A percentile compares a stretch with the other conserved stretches of the same genome.
These are phyloP conservation scores for Danio albolineatus DNA, from an alignment of 2,797 vertebrate genomes.

Conservation along the genomic window DNA sequence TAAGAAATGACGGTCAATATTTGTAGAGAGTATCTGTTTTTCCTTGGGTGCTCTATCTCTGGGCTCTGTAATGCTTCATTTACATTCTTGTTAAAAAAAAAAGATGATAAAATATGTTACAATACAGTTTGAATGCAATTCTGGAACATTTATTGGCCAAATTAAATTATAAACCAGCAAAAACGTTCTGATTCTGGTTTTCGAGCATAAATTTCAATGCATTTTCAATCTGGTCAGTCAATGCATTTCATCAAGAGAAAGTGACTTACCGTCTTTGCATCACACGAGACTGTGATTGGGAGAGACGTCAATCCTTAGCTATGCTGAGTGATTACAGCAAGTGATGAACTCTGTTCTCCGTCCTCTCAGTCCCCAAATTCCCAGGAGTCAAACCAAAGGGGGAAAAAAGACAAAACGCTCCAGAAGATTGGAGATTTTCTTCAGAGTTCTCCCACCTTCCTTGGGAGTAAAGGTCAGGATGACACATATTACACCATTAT, in stretches of 20 bases:
- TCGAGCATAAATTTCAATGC: too few species aligned
- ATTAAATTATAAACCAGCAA: too few species aligned
- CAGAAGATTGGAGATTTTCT: constrained; percentile 83
- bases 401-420: constrained; percentile 76
- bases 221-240: too few species aligned
- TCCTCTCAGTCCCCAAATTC: constrained; percentile 58
- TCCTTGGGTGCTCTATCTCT: too few species aligned
- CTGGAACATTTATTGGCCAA: too few species aligned
- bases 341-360: constrained; percentile 25
- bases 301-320: neutral
- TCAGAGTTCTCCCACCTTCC: constrained; percentile 79
- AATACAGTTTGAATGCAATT: too few species aligned
- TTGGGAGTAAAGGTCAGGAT: constrained; percentile 76
- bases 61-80: too few species aligned
- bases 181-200: too few species aligned
- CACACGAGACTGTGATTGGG: constrained; percentile 8
- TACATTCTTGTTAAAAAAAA: too few species aligned
- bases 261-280: neutral
- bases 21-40: too few species aligned
- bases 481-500: neutral
- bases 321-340: constrained; percentile 25
- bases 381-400: constrained; percentile 66
- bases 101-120: too few species aligned
- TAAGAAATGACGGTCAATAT: too few species aligned
- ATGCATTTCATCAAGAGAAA: neutral